Base-by-base conservation (phyloP, 30 jellyfish, hydroid and myxozoan genomes). In the Chrysaora quinquecirrha region DNA sequence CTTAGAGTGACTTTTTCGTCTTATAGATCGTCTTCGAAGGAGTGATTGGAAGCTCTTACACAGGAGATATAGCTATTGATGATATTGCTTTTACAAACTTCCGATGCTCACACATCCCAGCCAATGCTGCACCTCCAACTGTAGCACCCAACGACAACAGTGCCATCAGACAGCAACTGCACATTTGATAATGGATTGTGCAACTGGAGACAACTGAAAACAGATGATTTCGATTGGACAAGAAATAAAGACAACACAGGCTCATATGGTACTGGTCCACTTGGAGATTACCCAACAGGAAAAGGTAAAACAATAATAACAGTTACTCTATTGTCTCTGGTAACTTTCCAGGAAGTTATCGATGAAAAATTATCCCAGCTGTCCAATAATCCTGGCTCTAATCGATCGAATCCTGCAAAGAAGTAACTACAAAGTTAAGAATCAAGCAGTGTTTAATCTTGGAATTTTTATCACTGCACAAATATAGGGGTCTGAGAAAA, bases 121-220 rank as follows among this genome's bases (percentile, higher is more conserved):
- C 98, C 22, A 77, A 70, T 50, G 87, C 98, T 34, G 94, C 94
- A 30, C 98, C 98, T 12, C 98, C 98, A 25, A 93, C 98, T 29
- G 90, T 93, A 3, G 89, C 97, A 16, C 98, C 98, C 2, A n/a
- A 93, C 98, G 0, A 93, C 98, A 2, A 80, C 93, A 14, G 93
- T 96, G 34, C 98, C 98, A 6, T 84, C 98, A 10, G 98, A 93
- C 83, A 87, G 97, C 67, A 93, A 93, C 70, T 93, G 97, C 68
- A 91, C 98, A 16, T 91, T 91, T 67, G 98, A 91, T 22, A 73
- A 60, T 46, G 94, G 97, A 6, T 24, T 86, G 10, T 91, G 98
- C 71, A 85, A 90, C 56, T 91, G 98, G 98, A 91, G 82, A 47
- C 98, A 91, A 50, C 74, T 78, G 28, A 80, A 72, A 1, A 79